Evolutionary conservation across 1,140 invertebrate species (phyloP).

Genomic region (Pachyrhynchus sulphureomaculatus): DNA sequence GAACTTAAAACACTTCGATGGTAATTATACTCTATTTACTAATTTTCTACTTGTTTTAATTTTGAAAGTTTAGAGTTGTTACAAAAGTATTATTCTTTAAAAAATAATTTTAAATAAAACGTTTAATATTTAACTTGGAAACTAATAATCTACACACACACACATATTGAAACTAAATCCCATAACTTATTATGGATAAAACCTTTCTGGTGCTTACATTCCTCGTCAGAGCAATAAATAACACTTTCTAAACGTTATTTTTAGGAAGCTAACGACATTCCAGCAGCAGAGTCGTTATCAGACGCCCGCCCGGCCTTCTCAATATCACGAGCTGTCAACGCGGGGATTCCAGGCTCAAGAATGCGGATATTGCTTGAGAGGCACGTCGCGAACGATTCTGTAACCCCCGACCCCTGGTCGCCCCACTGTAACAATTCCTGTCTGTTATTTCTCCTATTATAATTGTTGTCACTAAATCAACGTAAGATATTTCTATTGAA

Average conservation of each 20-base stretch:
- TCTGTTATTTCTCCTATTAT: conserved; percentile 7
- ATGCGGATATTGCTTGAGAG: conserved; percentile 49
- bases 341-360: conserved; percentile 48
- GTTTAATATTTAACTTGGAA: no score
- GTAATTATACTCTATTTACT: no score
- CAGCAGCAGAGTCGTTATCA: conserved; percentile 50
- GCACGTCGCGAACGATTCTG: conserved; percentile 12
- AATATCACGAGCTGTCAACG: conserved; percentile 50
- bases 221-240: conserved; percentile 44
- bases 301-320: conserved; percentile 44
- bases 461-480: conserved; percentile 1
- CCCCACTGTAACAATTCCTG: conserved; percentile 2
- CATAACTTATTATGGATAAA: no score
- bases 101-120: no score
- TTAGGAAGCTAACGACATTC: conserved; percentile 52
- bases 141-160: no score
- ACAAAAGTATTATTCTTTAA: no score
- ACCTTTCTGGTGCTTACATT: no score
- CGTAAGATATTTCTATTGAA: conserved; percentile 1
- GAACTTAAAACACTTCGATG: no score
- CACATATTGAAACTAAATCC: no score
- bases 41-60: no score
- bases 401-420: not conserved
- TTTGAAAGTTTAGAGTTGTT: no score
- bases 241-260: conserved; percentile 50